Evolutionary conservation across 2,888 invertebrate species (phyloP).

Genomic region (Fragum whitleyi): DNA sequence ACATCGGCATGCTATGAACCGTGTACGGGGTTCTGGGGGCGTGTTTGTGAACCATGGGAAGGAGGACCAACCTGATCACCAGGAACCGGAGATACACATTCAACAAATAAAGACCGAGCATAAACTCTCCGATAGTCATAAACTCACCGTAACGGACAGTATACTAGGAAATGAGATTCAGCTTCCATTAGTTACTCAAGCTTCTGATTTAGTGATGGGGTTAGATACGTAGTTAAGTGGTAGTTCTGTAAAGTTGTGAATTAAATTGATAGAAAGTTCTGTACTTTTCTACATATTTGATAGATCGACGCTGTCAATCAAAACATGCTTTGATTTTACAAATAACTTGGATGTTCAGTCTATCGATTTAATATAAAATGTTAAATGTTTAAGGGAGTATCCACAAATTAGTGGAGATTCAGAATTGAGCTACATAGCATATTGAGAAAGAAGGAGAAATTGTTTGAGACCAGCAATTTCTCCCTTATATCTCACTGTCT

Average conservation of each 20-base stretch:
- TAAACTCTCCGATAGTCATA: constrained; percentile 7
- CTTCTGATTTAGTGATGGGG: constrained; percentile 49
- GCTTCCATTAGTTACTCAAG: constrained; percentile 56
- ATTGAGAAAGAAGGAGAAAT: neutral
- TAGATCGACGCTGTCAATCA: no score
- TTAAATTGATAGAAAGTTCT: no score
- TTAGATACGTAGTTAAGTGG: constrained; percentile 38
- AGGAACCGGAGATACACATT: neutral
- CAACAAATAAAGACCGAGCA: neutral
- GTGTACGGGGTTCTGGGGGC: constrained; percentile 97
- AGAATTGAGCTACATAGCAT: no score
- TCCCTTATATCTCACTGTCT: neutral
- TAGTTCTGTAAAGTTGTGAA: neutral
- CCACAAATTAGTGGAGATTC: no score
- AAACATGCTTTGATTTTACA: no score
- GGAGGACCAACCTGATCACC: neutral
- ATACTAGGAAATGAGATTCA: constrained; percentile 39
- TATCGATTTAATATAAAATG: no score
- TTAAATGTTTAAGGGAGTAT: no score
- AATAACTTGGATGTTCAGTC: no score
- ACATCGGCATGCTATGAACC: constrained; percentile 97
- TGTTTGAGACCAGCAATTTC: neutral
- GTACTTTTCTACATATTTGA: no score
- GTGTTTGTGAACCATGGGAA: constrained; percentile 88
- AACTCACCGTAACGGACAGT: constrained; percentile 26